Percentiles rank a stretch among this genome's conserved stretches.
Conservation (phyloP, 1,140 invertebrate genomes). For the Centruroides vittatus region DNA sequence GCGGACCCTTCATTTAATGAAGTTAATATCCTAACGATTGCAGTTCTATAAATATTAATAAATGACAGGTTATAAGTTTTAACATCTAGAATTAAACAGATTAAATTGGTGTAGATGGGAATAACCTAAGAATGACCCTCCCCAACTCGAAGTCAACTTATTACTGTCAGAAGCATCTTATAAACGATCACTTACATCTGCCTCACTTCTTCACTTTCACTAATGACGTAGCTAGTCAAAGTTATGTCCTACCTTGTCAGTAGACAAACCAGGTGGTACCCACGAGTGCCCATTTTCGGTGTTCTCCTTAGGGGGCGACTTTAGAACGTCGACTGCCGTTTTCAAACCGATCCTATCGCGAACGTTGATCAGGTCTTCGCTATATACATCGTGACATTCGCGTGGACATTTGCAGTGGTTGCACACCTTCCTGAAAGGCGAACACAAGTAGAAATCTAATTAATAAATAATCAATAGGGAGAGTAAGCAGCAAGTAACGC, state of each 20-base stretch:
- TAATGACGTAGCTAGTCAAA: background rate
- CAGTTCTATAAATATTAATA: too few relatives aligned
- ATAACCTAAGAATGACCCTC: too few relatives aligned
- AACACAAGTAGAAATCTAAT: too few relatives aligned
- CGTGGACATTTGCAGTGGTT: constrained; percentile 73
- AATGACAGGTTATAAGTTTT: too few relatives aligned
- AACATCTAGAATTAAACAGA: too few relatives aligned
- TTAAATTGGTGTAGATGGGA: too few relatives aligned
- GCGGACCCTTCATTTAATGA: too few relatives aligned
- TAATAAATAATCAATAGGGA: too few relatives aligned
- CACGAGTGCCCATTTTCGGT: constrained; percentile 49
- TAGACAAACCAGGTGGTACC: constrained; percentile 58
- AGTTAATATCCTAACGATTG: too few relatives aligned
- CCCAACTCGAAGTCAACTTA: too few relatives aligned
- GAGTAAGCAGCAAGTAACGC: too few relatives aligned
- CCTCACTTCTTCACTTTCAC: background rate
- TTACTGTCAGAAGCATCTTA: background rate
- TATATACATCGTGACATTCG: constrained; percentile 68
- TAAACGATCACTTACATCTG: background rate
- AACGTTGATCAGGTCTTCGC: constrained; percentile 69
- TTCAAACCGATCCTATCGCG: constrained; percentile 61
- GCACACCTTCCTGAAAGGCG: constrained; percentile 54
- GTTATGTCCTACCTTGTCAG: constrained; percentile 34
- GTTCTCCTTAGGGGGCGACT: constrained; percentile 19
- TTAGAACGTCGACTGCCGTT: constrained; percentile 26